Evolutionary conservation across 2,797 vertebrate genomes (phyloP), one percentile per base, ranked within the genome.

Genomic region (Gastrophryne carolinensis): DNA sequence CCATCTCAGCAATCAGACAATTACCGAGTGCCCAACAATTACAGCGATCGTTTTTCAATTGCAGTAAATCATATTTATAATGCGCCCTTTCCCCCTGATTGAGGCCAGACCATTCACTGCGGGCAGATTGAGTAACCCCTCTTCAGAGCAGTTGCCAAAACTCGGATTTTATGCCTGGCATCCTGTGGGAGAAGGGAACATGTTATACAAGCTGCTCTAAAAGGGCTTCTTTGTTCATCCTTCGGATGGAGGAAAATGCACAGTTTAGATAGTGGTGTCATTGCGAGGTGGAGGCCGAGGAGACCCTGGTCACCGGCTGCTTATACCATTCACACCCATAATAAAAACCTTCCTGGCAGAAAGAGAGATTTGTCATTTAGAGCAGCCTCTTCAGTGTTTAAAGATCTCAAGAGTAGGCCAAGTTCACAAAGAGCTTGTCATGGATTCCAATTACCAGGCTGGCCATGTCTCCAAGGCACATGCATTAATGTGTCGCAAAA

Each of bases 271-370:
- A 67, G 2, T 54, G 57, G 39, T 32, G 44, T 52, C 39, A 34
- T 54, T 72, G n/a, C 24, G 37, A 32, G 44, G 32, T 49, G 64
- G 73, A 81, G 84, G 81, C 81, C 76, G 82, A 23, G 69, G 81
- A 41, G 79, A 69, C 64, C 26, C 60, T 56, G 35, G 23, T 60
- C 57, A 47, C 54, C 19, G 80, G 73, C 80, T 32, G 78, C 34
- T 74, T 79, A 66, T 69, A 83, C 53, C 70, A 62, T 82, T 79
- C 21, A 6, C 73, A 61, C 79, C 39, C 39, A 17, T 44, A 44
- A 44, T 44, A 71, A 52, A 61, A 49, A 34, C 82, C 66, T 70
- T 56, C 41, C 79, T 21, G 35, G 0, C 0, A 73, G 77, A 78
- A 79, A 81, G 44, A 78, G 41, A 56, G 66, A 75, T 56, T 56